Conservation (phyloP, 1,140 invertebrate species). For the Drosophila leontia region DNA sequence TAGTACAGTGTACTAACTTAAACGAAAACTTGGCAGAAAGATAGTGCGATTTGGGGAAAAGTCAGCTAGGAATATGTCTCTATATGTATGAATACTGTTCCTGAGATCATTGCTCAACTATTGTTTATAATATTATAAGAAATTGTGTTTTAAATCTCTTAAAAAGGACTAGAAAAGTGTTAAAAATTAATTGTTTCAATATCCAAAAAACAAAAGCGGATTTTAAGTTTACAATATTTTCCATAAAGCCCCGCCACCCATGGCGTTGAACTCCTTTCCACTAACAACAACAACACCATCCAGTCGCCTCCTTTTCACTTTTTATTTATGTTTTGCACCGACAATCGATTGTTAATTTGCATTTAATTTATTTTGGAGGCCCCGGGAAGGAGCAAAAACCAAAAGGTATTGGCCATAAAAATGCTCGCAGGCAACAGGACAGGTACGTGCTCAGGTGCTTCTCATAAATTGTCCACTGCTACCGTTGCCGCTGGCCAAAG, state of each 20-base stretch:
- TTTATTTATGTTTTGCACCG: conserved; percentile 44
- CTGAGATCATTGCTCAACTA: neutral
- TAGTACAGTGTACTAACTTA: too few species aligned
- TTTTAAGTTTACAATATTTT: neutral
- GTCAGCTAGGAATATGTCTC: neutral
- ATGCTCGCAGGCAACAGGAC: conserved; percentile 25
- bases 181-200: too few species aligned
- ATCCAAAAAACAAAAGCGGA: neutral
- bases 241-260: neutral
- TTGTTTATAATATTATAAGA: neutral
- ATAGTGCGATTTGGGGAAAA: neutral
- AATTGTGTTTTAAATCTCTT: too few species aligned
- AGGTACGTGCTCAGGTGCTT: conserved; percentile 42
- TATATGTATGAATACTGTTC: neutral
- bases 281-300: neutral
- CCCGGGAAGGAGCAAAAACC: conserved; percentile 8
- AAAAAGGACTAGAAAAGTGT: too few species aligned
- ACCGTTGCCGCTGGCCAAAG: conserved; percentile 46
- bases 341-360: conserved; percentile 58
- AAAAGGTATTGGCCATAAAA: conserved; percentile 48
- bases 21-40: conserved; percentile 17
- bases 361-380: conserved; percentile 50
- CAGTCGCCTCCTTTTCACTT: conserved; percentile 30
- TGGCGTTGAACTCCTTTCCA: conserved; percentile 40
- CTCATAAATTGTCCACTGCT: conserved; percentile 52